phyloP scores from a whole-genome alignment of 1,140 invertebrate genomes.

The Octopus bimaculoides region DNA sequence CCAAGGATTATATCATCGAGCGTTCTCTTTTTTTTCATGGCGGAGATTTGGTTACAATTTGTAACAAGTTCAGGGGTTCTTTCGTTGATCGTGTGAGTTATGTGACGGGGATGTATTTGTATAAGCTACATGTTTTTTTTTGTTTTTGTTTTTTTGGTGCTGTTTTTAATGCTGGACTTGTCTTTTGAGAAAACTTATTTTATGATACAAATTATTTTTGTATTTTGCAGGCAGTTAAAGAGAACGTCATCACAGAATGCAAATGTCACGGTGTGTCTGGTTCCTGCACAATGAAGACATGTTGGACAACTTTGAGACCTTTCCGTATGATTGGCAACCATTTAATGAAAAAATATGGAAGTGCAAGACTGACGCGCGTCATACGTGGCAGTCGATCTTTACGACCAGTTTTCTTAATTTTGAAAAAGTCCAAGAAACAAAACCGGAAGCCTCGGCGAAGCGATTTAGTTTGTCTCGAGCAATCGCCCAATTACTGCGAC shows the following conservation, averaged over 20 bases:
- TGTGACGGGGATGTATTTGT: too few species aligned
- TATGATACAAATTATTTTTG: constrained; percentile 10
- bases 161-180: not conserved
- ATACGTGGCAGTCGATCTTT: constrained; percentile 39
- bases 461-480: constrained; percentile 84
- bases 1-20: too few species aligned
- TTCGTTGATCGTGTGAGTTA: too few species aligned
- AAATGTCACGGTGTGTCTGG: constrained; percentile 97
- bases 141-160: too few species aligned
- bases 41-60: too few species aligned
- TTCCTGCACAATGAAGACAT: constrained; percentile 91
- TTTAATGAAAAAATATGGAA: constrained; percentile 77
- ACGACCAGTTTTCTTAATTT: constrained; percentile 49
- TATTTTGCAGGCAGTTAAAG: constrained; percentile 53
- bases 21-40: too few species aligned
- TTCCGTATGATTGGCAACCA: constrained; percentile 82
- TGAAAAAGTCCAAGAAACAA: constrained; percentile 68
- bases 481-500: constrained; percentile 93
- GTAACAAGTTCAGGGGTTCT: too few species aligned
- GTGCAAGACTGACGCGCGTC: constrained; percentile 71
- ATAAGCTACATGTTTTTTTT: too few species aligned
- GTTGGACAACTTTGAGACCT: constrained; percentile 86
- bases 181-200: not conserved
- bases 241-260: constrained; percentile 62
- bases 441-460: constrained; percentile 56